Base-by-base conservation (phyloP, 2,113 vertebrate species). In the Anseranas semipalmata region DNA sequence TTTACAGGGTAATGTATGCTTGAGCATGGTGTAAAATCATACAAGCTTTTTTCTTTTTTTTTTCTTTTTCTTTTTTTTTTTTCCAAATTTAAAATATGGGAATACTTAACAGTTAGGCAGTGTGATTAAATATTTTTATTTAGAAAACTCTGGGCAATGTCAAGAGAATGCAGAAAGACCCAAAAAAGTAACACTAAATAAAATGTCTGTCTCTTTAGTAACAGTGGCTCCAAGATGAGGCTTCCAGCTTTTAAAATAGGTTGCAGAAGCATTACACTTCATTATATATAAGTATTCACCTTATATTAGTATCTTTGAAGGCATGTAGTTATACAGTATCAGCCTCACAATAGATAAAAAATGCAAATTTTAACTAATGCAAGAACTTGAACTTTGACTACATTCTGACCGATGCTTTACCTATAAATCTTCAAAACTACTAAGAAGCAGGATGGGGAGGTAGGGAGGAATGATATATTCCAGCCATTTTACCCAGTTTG, bases 221-320 rank as follows among this genome's bases (percentile, higher is more conserved):
- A 48, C 45, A 85, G 12, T n/a, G 15, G 21, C 50, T 75, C 35
- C 68, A 86, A 95, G 84, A 59, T 41, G 9, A 87, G 21, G 37
- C 9, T 90, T 81, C 83, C 50, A 90, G 15, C 30, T 95, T 37
- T 80, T 93, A 87, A 87, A 92, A 87, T 88, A 86, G 8, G 10
- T 94, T 63, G 21, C 21, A 75, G 87, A 93, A 77, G 9, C 21
- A 66, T 83, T 91, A 75, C 18, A 15, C 12, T 68, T 11, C 46
- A 83, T 86, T 30, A 45, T 72, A 37, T 63, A 52, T 39, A 93
- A 85, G 18, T 50, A 77, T 35, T 56, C 81, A 46, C 27, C 68
- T 81, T 87, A 73, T 90, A 93, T 89, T n/a, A 89, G 39, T 68
- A n/a, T 53, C 75, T 84, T 90, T 93, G 66, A 94, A 93, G 28